Percentiles rank a stretch among this genome's conserved stretches.
These are phyloP conservation scores for Carassius gibelio DNA, from an alignment of 2,113 vertebrate species.

Conservation along the genomic window DNA sequence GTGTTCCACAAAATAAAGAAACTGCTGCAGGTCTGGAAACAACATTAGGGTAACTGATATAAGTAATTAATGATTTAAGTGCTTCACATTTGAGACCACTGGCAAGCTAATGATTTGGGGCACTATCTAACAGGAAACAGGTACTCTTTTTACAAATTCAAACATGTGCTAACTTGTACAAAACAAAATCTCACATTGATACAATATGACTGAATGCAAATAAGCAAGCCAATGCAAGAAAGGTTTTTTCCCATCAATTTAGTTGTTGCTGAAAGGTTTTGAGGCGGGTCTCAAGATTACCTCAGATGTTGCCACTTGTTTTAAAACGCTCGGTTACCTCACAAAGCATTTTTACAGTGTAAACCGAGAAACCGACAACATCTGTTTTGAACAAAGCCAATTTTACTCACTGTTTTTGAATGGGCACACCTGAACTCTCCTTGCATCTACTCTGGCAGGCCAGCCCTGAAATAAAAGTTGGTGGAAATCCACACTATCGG, in stretches of 20 bases:
- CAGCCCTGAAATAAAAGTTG: constrained; percentile 74
- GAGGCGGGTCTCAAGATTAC: neutral
- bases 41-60: neutral
- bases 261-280: neutral
- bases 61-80: neutral
- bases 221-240: neutral
- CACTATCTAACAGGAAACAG: neutral
- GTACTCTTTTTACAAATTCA: neutral
- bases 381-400: neutral
- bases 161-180: constrained; percentile 2
- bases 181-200: neutral
- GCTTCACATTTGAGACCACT: neutral
- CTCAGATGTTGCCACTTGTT: neutral
- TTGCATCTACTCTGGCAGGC: constrained; percentile 79
- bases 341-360: neutral
- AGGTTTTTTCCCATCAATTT: neutral
- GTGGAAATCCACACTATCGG: constrained; percentile 7
- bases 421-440: constrained; percentile 82
- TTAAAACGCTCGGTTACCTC: neutral
- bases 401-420: constrained; percentile 83
- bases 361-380: neutral
- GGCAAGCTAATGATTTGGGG: neutral
- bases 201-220: neutral
- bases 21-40: neutral
- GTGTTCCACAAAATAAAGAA: neutral